Conservation (phyloP, 2,113 vertebrate species). For the Eulemur macaco region DNA sequence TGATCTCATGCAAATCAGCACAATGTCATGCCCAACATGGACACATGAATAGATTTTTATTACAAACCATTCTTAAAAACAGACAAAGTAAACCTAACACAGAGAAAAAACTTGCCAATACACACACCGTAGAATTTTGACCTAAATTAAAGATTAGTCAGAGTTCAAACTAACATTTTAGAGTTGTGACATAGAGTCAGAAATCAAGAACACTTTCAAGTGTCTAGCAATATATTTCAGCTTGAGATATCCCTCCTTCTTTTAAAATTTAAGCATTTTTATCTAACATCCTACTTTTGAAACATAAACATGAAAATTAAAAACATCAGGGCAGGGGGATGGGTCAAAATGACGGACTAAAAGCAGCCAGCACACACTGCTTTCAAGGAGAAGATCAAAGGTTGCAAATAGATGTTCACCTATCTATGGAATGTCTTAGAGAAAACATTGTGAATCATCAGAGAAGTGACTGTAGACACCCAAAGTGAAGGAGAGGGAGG, state of each 20-base stretch:
- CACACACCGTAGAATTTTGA: background rate
- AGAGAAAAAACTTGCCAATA: background rate
- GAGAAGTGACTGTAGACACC: too few species aligned
- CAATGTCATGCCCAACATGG: background rate
- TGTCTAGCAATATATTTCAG: background rate
- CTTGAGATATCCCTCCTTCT: background rate
- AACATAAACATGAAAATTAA: background rate
- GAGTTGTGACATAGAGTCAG: background rate
- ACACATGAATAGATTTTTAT: background rate
- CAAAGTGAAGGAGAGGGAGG: too few species aligned
- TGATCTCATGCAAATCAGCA: background rate
- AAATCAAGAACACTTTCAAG: background rate
- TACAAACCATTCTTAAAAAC: background rate
- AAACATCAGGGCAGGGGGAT: background rate
- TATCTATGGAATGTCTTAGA: too few species aligned
- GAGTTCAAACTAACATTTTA: constrained; percentile 1
- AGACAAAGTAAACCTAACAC: background rate
- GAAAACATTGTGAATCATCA: too few species aligned
- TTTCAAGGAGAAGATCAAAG: too few species aligned
- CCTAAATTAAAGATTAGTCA: constrained; percentile 13
- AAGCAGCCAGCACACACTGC: too few species aligned
- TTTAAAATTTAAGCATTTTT: constrained; percentile 20
- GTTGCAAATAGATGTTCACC: too few species aligned
- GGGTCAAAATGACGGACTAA: background rate
- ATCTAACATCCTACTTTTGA: background rate